Conservation (phyloP, 2,888 invertebrate genomes). For the Drosophila quinaria region DNA sequence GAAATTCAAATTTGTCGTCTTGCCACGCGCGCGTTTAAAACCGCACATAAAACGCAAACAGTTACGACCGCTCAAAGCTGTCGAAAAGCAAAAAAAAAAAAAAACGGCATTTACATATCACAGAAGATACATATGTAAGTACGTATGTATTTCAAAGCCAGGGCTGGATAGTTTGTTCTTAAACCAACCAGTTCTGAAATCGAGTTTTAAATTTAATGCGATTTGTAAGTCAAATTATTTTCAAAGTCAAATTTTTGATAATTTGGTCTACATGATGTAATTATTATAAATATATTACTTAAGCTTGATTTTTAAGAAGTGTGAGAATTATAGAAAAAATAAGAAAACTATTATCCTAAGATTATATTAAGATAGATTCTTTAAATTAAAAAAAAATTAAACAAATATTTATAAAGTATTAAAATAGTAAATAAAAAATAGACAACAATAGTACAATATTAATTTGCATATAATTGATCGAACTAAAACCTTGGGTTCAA, state of each 20-base stretch:
- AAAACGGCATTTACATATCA: conserved; percentile 42
- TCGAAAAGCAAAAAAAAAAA: conserved; percentile 15
- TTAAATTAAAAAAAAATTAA: too few relatives aligned
- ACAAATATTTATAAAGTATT: too few relatives aligned
- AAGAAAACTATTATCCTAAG: too few relatives aligned
- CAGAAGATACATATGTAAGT: conserved; percentile 1
- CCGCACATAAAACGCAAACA: conserved; percentile 58
- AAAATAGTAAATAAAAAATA: too few relatives aligned
- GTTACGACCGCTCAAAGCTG: conserved; percentile 31
- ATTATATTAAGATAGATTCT: background rate
- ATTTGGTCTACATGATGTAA: background rate
- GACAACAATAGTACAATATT: too few relatives aligned
- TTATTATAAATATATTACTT: background rate
- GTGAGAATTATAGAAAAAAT: background rate
- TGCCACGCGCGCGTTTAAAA: conserved; percentile 52
- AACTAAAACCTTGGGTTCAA: too few relatives aligned
- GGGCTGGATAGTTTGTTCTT: conserved; percentile 18
- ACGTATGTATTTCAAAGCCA: conserved; percentile 24
- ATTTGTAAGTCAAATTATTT: conserved; percentile 3
- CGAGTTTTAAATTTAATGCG: background rate
- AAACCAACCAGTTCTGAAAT: conserved; percentile 11
- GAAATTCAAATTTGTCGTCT: conserved; percentile 37
- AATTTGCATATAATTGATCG: too few relatives aligned
- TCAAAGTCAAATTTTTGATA: background rate
- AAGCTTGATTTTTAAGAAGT: background rate